Conservation (phyloP, 1,140 invertebrate genomes). For the Phenacoccus solenopsis region DNA sequence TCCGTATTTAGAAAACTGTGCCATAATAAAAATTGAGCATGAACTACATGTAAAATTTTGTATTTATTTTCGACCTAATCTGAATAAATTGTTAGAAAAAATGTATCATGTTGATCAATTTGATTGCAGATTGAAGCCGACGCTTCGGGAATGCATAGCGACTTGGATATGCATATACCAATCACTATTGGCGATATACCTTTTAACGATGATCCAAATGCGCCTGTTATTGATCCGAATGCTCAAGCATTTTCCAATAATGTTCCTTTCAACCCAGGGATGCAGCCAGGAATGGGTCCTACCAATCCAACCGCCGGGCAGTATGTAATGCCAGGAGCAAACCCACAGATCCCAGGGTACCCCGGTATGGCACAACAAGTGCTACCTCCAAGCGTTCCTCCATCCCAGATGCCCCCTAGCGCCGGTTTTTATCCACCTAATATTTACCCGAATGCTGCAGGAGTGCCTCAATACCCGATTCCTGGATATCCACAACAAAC, state of each 20-base stretch:
- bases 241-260: background rate
- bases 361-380: too few species aligned
- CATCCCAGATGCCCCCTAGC: background rate
- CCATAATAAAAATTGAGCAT: slow-evolving; percentile 50
- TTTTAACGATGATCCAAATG: slow-evolving; percentile 18
- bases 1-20: slow-evolving; percentile 47
- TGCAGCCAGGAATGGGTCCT: background rate
- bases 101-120: too few species aligned
- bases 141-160: slow-evolving; percentile 41
- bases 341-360: too few species aligned
- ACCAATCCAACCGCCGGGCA: too few species aligned
- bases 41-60: slow-evolving; percentile 44
- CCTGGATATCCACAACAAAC: background rate
- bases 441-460: background rate
- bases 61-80: slow-evolving; percentile 19
- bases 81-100: too few species aligned
- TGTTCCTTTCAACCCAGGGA: background rate
- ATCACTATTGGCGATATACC: slow-evolving; percentile 53
- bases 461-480: background rate
- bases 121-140: slow-evolving; percentile 34
- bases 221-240: background rate
- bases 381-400: background rate
- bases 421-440: background rate
- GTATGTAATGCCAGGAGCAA: too few species aligned
- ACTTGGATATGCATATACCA: slow-evolving; percentile 40